phyloP scores from a whole-genome alignment of 1,140 invertebrate genomes.

The Cherax quadricarinatus region DNA sequence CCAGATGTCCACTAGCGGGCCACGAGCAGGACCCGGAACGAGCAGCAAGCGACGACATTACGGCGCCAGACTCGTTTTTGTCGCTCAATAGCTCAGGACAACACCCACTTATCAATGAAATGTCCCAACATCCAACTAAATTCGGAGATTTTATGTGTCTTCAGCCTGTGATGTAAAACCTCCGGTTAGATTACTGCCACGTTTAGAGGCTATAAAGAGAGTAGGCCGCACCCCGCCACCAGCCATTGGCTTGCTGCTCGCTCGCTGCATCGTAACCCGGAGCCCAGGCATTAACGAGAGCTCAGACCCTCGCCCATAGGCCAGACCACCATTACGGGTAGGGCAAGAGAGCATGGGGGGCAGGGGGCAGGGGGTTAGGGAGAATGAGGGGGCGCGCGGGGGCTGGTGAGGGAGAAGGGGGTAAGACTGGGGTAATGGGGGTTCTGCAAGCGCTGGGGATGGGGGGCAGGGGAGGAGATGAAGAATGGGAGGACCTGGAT shows the following conservation, averaged over 20 bases:
- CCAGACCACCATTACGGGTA: slow-evolving; percentile 57
- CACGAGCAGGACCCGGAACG: slow-evolving; percentile 46
- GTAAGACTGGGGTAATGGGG: slow-evolving; percentile 16
- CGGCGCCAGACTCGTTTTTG: slow-evolving; percentile 51
- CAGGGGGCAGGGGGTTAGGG: slow-evolving; percentile 12
- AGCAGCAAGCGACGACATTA: slow-evolving; percentile 45
- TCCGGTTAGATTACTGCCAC: slow-evolving; percentile 64
- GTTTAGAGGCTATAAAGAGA: slow-evolving; percentile 68
- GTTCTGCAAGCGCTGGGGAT: background rate
- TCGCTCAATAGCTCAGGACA: slow-evolving; percentile 59
- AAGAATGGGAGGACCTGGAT: background rate
- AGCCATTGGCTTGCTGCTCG: slow-evolving; percentile 61
- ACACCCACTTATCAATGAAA: slow-evolving; percentile 72
- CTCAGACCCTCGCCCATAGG: slow-evolving; percentile 55
- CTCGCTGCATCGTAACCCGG: slow-evolving; percentile 65
- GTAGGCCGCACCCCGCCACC: slow-evolving; percentile 65
- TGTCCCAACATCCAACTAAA: slow-evolving; percentile 69
- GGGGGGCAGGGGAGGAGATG: background rate
- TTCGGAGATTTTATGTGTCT: slow-evolving; percentile 72
- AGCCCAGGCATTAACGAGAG: slow-evolving; percentile 68
- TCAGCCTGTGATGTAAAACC: slow-evolving; percentile 71
- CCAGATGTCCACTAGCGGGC: slow-evolving; percentile 57
- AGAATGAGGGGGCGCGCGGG: background rate
- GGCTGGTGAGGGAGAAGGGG: slow-evolving; percentile 30
- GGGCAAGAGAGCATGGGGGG: slow-evolving; percentile 37